Evolutionary conservation across 2,113 vertebrate genomes (phyloP).

Genomic region (Cyphomyrus plagiostoma): DNA sequence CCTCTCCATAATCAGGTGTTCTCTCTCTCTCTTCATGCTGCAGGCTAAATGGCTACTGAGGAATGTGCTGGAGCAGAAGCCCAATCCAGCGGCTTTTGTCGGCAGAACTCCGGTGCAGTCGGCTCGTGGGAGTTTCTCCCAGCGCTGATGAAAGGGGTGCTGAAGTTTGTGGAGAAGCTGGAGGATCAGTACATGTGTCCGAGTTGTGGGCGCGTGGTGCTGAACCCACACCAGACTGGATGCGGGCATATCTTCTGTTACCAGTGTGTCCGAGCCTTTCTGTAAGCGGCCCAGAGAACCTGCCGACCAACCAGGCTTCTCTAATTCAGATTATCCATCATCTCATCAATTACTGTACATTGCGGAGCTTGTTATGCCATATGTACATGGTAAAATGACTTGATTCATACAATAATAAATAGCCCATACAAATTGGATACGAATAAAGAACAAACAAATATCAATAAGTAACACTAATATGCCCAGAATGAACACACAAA

Average conservation of each 20-base stretch:
- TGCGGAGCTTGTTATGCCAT: neutral
- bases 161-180: conserved; percentile 61
- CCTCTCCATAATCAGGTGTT: neutral
- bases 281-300: conserved; percentile 49
- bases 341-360: neutral
- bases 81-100: conserved; percentile 36
- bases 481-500: neutral
- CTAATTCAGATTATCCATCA: neutral
- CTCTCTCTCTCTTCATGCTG: neutral
- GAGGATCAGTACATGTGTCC: conserved; percentile 73
- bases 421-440: neutral
- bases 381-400: neutral
- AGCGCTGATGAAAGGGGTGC: neutral
- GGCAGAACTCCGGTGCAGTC: conserved; percentile 58
- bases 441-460: neutral
- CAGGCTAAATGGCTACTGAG: conserved; percentile 59
- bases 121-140: conserved; percentile 69
- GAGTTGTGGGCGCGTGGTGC: conserved; percentile 64
- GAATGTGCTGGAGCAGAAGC: conserved; percentile 35
- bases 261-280: conserved; percentile 63
- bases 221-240: conserved; percentile 77
- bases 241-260: conserved; percentile 83
- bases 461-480: neutral
- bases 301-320: neutral
- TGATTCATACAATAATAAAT: neutral